phyloP scores from a whole-genome alignment of 2,888 invertebrate genomes.

The Pandemis cinnamomeana region DNA sequence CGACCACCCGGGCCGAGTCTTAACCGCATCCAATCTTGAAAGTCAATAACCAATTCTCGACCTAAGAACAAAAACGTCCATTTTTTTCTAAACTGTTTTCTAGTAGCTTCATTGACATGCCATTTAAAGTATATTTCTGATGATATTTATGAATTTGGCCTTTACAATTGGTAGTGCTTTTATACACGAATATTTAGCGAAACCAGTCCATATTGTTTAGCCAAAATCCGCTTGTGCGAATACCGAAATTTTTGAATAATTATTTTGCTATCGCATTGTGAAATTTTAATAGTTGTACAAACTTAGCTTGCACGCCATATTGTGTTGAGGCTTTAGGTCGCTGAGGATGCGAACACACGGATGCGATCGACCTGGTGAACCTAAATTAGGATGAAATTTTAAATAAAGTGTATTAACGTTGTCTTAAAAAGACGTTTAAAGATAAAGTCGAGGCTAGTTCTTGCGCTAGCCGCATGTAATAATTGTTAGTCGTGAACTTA shows the following conservation, averaged over 20 bases:
- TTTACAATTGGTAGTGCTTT: slow-evolving; percentile 83
- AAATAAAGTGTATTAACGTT: slow-evolving; percentile 62
- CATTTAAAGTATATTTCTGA: slow-evolving; percentile 82
- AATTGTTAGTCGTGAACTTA: slow-evolving; percentile 67
- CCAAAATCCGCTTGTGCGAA: slow-evolving; percentile 78
- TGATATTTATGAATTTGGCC: slow-evolving; percentile 78
- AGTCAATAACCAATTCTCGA: slow-evolving; percentile 79
- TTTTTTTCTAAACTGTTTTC: slow-evolving; percentile 82
- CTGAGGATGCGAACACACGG: slow-evolving; percentile 43
- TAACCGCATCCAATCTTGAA: slow-evolving; percentile 71
- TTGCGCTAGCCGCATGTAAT: slow-evolving; percentile 60
- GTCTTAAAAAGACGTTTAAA: slow-evolving; percentile 73
- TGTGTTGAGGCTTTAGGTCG: slow-evolving; percentile 71
- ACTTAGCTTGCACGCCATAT: slow-evolving; percentile 63
- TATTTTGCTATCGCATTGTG: slow-evolving; percentile 80
- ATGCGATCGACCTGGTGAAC: slow-evolving; percentile 59
- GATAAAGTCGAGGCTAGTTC: slow-evolving; percentile 59
- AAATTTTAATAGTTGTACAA: slow-evolving; percentile 68
- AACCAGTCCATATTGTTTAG: slow-evolving; percentile 84
- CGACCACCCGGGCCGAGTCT: slow-evolving; percentile 57
- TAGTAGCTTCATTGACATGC: slow-evolving; percentile 79
- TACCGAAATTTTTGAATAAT: slow-evolving; percentile 71
- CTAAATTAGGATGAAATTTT: slow-evolving; percentile 62
- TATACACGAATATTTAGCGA: slow-evolving; percentile 80
- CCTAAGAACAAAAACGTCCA: slow-evolving; percentile 84